phyloP scores from a whole-genome alignment of 2,888 invertebrate species.

The Atherix ibis region DNA sequence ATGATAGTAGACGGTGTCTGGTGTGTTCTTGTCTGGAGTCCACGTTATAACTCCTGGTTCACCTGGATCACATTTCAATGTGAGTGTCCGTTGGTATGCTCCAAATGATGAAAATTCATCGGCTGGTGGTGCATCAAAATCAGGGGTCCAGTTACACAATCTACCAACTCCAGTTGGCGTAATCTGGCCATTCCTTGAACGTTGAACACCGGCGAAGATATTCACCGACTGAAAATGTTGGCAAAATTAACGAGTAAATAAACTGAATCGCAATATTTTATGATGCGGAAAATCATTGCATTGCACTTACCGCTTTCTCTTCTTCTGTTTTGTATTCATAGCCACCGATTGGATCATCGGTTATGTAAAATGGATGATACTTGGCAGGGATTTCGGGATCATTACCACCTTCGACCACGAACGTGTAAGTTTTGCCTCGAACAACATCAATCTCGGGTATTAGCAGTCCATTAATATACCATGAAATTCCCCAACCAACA shows the following conservation, averaged over 20 bases:
- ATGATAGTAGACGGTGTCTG: slow-evolving; percentile 89
- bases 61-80: slow-evolving; percentile 68
- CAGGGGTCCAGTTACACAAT: slow-evolving; percentile 76
- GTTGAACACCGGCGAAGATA: slow-evolving; percentile 68
- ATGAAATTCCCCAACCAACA: slow-evolving; percentile 86
- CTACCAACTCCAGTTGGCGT: slow-evolving; percentile 67
- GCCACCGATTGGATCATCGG: slow-evolving; percentile 82
- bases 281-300: too few relatives aligned
- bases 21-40: slow-evolving; percentile 74
- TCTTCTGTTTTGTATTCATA: slow-evolving; percentile 68
- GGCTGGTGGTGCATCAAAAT: slow-evolving; percentile 50
- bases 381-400: slow-evolving; percentile 63
- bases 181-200: slow-evolving; percentile 49
- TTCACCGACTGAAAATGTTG: slow-evolving; percentile 42
- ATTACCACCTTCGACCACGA: slow-evolving; percentile 73
- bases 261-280: slow-evolving; percentile 3
- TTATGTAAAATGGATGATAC: slow-evolving; percentile 88
- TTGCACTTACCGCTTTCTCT: slow-evolving; percentile 52
- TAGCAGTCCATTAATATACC: slow-evolving; percentile 86
- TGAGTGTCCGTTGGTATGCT: slow-evolving; percentile 72
- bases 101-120: slow-evolving; percentile 79
- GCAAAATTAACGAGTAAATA: not conserved
- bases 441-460: slow-evolving; percentile 85
- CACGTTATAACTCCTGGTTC: slow-evolving; percentile 73
- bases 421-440: slow-evolving; percentile 71